These are phyloP conservation scores for Caenorhabditis inopinata DNA, from an alignment of 1,140 invertebrate species.

Conservation along the genomic window DNA sequence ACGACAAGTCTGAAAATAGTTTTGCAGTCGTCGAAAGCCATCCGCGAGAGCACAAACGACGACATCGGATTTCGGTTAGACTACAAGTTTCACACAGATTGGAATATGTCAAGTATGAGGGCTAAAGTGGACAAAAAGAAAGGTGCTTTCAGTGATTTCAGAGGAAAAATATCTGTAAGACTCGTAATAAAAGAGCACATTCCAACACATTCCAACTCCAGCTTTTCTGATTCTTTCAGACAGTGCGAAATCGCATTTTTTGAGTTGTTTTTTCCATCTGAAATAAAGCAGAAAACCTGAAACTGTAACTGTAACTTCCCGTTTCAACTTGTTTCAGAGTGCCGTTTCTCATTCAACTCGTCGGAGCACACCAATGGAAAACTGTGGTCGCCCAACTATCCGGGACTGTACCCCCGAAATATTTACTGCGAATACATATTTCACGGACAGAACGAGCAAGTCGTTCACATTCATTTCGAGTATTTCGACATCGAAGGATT, in stretches of 20 bases:
- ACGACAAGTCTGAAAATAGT: too few species aligned
- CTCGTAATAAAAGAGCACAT: too few species aligned
- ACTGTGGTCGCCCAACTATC: constrained; percentile 87
- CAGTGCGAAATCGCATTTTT: too few species aligned
- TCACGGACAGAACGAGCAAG: constrained; percentile 76
- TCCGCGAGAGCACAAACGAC: constrained; percentile 13
- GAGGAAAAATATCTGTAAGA: too few species aligned
- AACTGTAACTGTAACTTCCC: too few species aligned
- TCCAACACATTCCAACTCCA: too few species aligned
- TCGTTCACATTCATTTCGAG: constrained; percentile 81
- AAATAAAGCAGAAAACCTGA: too few species aligned
- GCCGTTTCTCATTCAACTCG: constrained; percentile 72
- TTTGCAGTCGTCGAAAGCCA: constrained; percentile 36
- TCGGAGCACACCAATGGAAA: constrained; percentile 76
- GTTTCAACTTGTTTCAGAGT: too few species aligned
- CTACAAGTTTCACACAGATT: constrained; percentile 60
- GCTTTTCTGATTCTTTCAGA: too few species aligned
- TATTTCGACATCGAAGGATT: constrained; percentile 90
- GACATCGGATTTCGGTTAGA: constrained; percentile 56
- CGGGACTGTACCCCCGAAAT: constrained; percentile 84
- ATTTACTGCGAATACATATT: constrained; percentile 93
- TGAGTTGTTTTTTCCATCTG: too few species aligned
- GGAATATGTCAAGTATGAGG: constrained; percentile 54
- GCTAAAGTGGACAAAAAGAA: constrained; percentile 49
- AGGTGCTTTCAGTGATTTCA: too few species aligned